A percentile compares a stretch with the other conserved stretches of the same genome.
Conservation (phyloP, 2,888 invertebrate species). For the Chymomyza fuscimana region DNA sequence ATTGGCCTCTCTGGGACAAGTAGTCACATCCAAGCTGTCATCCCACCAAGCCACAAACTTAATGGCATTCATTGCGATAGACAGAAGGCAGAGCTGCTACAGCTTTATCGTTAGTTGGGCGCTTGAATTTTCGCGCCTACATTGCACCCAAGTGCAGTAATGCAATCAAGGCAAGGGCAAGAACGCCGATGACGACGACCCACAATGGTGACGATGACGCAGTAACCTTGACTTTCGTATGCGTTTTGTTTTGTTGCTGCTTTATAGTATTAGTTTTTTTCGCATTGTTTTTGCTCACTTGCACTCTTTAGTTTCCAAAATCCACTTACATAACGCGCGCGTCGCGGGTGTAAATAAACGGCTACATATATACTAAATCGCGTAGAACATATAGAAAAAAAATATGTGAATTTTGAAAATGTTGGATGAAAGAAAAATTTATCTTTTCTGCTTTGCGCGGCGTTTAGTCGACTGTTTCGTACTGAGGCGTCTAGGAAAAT, state of each 20-base stretch:
- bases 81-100: no score
- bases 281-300: conserved; percentile 44
- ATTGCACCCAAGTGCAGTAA: conserved; percentile 49
- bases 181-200: conserved; percentile 7
- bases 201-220: conserved; percentile 10
- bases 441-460: conserved; percentile 5
- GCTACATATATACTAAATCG: neutral
- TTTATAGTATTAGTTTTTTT: conserved; percentile 28
- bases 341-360: neutral
- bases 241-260: conserved; percentile 26
- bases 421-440: neutral
- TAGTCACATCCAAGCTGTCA: conserved; percentile 17
- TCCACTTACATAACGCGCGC: neutral
- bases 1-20: conserved; percentile 58
- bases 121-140: conserved; percentile 38
- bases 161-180: conserved; percentile 1
- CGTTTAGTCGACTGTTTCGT: conserved; percentile 51
- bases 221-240: conserved; percentile 66
- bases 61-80: neutral
- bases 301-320: neutral
- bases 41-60: neutral
- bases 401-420: conserved; percentile 66
- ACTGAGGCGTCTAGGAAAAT: conserved; percentile 62
- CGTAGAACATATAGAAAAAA: neutral
- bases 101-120: neutral